These are phyloP conservation scores for Drosophila sulfurigaster DNA, from an alignment of 1,140 invertebrate genomes.

Conservation along the genomic window DNA sequence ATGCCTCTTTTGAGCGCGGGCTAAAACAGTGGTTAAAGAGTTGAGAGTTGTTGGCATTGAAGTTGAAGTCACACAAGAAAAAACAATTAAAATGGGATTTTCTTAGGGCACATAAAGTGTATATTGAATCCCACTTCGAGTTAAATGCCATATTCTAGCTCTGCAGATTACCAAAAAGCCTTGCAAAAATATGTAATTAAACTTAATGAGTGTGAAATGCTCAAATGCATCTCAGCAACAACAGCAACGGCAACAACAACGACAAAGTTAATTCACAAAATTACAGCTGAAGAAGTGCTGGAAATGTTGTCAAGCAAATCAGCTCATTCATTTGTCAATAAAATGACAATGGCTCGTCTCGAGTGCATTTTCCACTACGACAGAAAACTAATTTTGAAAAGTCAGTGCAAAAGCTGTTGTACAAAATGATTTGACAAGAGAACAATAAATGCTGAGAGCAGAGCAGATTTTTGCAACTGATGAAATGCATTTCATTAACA, in stretches of 20 bases:
- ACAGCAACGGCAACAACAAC: conserved; percentile 12
- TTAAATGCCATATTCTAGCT: not conserved
- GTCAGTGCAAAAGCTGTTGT: not conserved
- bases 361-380: conserved; percentile 29
- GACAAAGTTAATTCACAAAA: conserved; percentile 46
- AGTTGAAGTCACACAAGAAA: not conserved
- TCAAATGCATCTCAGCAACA: conserved; percentile 47
- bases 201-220: conserved; percentile 78
- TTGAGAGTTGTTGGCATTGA: not conserved
- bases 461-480: conserved; percentile 39
- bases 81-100: not conserved
- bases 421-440: not conserved
- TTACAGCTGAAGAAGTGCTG: conserved; percentile 29
- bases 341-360: conserved; percentile 61
- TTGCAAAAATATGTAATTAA: conserved; percentile 77
- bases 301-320: conserved; percentile 67
- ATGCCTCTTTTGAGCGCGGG: conserved; percentile 34
- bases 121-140: too few species aligned
- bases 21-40: conserved; percentile 14
- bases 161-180: conserved; percentile 13
- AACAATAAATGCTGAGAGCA: not conserved
- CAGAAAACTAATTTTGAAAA: conserved; percentile 4
- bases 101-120: too few species aligned
- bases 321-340: conserved; percentile 80
- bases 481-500: conserved; percentile 71